Evolutionary conservation across 2,888 invertebrate species (phyloP).

Genomic region (Holacanthella duospinosa): DNA sequence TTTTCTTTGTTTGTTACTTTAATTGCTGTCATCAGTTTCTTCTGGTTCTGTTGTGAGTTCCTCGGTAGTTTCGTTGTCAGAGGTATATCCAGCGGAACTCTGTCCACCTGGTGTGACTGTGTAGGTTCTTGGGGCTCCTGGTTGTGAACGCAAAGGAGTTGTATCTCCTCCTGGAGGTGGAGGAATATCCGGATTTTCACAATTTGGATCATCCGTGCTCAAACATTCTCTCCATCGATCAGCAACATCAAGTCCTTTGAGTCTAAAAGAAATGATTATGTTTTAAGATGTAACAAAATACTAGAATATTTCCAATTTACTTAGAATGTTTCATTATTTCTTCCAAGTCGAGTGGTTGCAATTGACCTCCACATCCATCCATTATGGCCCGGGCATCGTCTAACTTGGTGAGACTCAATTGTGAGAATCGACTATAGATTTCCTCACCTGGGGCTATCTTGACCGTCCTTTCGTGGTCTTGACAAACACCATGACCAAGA

Average conservation of each 20-base stretch:
- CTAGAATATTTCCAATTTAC: constrained; percentile 11
- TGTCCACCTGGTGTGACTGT: not conserved
- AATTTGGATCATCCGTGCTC: constrained; percentile 23
- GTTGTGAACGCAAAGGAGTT: not conserved
- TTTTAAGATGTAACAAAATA: no score
- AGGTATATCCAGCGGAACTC: not conserved
- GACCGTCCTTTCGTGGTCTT: constrained; percentile 17
- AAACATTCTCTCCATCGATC: constrained; percentile 27
- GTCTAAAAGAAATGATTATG: constrained; percentile 23
- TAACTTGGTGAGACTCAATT: constrained; percentile 25
- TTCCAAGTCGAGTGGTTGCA: constrained; percentile 28
- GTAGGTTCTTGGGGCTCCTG: not conserved
- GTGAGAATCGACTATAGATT: constrained; percentile 23
- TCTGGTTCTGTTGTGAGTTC: not conserved
- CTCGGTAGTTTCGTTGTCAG: not conserved
- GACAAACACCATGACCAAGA: constrained; percentile 32
- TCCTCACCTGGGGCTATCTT: constrained; percentile 22
- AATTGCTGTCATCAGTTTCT: not conserved
- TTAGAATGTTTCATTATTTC: constrained; percentile 24
- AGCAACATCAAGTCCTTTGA: constrained; percentile 22
- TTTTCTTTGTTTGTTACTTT: not conserved
- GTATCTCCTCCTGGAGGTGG: not conserved
- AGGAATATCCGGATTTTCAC: constrained; percentile 15
- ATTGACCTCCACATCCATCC: constrained; percentile 25
- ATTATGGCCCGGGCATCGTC: constrained; percentile 28